A percentile compares a stretch with the other conserved stretches of the same genome.
Conservation (phyloP, 2,888 invertebrate genomes). For the Drosophila borborema region DNA sequence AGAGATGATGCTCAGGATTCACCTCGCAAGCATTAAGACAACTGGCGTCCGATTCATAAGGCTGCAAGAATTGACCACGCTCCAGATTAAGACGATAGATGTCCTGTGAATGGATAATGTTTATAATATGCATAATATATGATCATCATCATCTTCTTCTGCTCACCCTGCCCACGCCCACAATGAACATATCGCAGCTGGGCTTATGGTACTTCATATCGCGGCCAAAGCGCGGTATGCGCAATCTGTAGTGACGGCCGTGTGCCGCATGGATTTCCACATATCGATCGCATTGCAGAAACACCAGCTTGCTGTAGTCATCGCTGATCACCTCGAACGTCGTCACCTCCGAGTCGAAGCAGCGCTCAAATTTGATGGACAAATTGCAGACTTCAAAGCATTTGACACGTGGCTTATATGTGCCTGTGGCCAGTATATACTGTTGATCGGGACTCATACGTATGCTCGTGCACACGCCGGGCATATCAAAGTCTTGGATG, state of each 20-base stretch:
- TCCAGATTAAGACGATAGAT: conserved; percentile 98
- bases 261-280: conserved; percentile 98
- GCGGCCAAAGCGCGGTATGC: conserved; percentile 98
- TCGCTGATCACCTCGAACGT: conserved; percentile 96
- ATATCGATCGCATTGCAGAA: conserved; percentile 94
- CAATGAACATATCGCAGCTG: conserved; percentile 96
- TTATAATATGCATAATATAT: not conserved
- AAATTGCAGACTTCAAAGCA: conserved; percentile 98
- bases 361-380: conserved; percentile 98
- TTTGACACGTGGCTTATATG: conserved; percentile 97
- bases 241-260: conserved; percentile 94
- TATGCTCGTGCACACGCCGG: conserved; percentile 94
- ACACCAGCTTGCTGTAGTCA: conserved; percentile 96
- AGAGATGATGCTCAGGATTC: conserved; percentile 94
- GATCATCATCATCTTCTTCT: not conserved
- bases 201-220: conserved; percentile 96
- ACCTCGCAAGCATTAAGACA: conserved; percentile 93
- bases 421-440: conserved; percentile 96
- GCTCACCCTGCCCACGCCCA: conserved; percentile 92
- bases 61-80: conserved; percentile 96
- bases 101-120: conserved; percentile 87
- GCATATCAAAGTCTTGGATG: conserved; percentile 99
- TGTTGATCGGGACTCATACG: conserved; percentile 95
- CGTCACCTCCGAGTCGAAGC: conserved; percentile 98
- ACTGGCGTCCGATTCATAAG: conserved; percentile 91